phyloP scores from a whole-genome alignment of 2,797 vertebrate species.

The Gorsachius magnificus region DNA sequence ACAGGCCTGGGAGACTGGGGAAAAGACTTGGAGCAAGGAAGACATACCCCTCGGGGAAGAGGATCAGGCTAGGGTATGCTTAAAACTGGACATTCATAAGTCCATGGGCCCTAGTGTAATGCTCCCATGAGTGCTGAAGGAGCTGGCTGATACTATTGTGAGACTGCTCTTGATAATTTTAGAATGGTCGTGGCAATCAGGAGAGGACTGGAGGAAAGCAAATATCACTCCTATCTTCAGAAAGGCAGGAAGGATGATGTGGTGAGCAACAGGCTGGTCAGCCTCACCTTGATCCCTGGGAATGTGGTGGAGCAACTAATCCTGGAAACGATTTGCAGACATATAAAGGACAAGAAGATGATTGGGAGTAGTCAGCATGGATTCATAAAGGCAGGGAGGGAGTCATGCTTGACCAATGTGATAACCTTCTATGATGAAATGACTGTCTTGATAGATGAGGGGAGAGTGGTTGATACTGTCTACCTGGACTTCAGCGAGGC shows the following conservation, averaged over 20 bases:
- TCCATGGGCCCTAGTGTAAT: not conserved
- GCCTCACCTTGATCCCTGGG: too few relatives aligned
- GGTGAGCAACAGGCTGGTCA: too few relatives aligned
- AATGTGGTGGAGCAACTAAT: not conserved
- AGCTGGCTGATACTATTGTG: not conserved
- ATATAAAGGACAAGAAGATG: not conserved
- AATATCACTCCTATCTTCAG: too few relatives aligned
- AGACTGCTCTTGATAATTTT: not conserved
- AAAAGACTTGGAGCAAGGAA: not conserved
- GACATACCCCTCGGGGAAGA: not conserved
- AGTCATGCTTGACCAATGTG: not conserved
- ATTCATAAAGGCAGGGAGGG: not conserved
- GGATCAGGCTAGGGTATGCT: not conserved
- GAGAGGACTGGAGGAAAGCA: too few relatives aligned
- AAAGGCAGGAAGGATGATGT: too few relatives aligned
- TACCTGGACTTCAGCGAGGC: not conserved
- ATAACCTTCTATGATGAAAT: not conserved
- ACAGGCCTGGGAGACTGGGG: not conserved
- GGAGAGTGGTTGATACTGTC: not conserved
- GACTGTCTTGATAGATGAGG: not conserved
- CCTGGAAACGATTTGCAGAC: not conserved
- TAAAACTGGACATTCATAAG: not conserved
- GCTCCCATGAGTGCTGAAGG: not conserved
- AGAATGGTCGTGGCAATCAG: too few relatives aligned
- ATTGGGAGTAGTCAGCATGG: not conserved